Evolutionary conservation across 2,113 vertebrate genomes (phyloP).

Genomic region (Nasalis larvatus): DNA sequence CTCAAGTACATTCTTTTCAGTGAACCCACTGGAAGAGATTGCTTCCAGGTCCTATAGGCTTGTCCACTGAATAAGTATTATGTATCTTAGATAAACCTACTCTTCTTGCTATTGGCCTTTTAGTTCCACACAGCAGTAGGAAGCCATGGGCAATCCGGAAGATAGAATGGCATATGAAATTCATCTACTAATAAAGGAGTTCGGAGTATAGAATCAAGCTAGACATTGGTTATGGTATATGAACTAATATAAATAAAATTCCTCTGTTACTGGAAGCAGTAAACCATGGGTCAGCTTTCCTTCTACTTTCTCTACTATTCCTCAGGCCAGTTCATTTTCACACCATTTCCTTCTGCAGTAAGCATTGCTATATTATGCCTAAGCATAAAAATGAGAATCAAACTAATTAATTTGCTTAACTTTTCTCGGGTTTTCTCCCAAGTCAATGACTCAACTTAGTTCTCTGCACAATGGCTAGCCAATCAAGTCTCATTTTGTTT

Average conservation of each 20-base stretch:
- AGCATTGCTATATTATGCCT: background rate
- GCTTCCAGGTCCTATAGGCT: accelerated
- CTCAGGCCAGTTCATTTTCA: background rate
- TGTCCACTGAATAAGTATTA: background rate
- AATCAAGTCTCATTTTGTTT: background rate
- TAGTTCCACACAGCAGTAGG: background rate
- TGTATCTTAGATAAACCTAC: background rate
- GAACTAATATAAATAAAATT: background rate
- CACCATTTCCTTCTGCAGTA: background rate
- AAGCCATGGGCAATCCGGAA: background rate
- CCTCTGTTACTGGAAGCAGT: background rate
- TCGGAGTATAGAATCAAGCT: background rate
- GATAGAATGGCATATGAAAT: background rate
- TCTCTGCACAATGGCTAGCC: background rate
- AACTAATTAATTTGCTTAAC: background rate
- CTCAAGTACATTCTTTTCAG: background rate
- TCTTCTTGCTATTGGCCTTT: background rate
- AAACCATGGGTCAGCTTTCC: background rate
- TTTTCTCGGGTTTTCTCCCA: slow-evolving; percentile 3
- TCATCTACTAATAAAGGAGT: background rate
- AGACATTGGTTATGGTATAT: background rate
- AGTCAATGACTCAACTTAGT: background rate
- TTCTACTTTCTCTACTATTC: background rate
- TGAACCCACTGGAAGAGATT: background rate
- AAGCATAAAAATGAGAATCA: background rate